A percentile compares a stretch with the other conserved stretches of the same genome.
Evolutionary conservation across 2,113 vertebrate genomes (phyloP).

Genomic region (Elgaria multicarinata): DNA sequence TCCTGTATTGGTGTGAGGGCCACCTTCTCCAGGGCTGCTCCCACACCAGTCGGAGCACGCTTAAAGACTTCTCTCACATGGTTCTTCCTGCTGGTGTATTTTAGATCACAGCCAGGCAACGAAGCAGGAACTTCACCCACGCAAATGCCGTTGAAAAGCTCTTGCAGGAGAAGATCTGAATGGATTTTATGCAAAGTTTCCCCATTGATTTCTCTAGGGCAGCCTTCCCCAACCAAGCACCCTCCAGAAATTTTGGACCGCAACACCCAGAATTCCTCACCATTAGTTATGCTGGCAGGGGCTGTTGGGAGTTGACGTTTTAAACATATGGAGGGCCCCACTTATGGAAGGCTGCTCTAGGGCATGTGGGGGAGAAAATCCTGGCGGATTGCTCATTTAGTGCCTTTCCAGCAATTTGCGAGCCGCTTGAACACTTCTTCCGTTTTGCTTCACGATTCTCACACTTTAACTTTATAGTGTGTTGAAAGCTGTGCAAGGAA

Average conservation of each 20-base stretch:
- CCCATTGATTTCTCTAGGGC: neutral
- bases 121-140: neutral
- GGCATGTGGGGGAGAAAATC: neutral
- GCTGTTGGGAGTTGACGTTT: too few relatives aligned
- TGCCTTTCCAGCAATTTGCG: slow-evolving; percentile 12
- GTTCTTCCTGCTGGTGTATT: neutral
- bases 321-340: neutral
- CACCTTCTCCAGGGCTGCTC: neutral
- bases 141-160: neutral
- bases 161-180: neutral
- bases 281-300: too few relatives aligned
- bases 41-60: neutral
- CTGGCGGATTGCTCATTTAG: neutral
- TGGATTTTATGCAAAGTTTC: neutral
- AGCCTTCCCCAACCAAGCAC: too few relatives aligned
- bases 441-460: neutral
- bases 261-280: too few relatives aligned
- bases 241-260: too few relatives aligned
- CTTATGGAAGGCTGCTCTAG: neutral
- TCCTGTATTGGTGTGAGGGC: neutral
- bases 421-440: neutral
- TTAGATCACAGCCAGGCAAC: neutral
- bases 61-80: too few relatives aligned
- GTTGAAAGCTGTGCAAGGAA: slow-evolving; percentile 28
- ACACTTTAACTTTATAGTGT: slow-evolving; percentile 1